These are phyloP conservation scores for Molossus alvarezi DNA, from an alignment of 2,797 vertebrate genomes.

Conservation along the genomic window DNA sequence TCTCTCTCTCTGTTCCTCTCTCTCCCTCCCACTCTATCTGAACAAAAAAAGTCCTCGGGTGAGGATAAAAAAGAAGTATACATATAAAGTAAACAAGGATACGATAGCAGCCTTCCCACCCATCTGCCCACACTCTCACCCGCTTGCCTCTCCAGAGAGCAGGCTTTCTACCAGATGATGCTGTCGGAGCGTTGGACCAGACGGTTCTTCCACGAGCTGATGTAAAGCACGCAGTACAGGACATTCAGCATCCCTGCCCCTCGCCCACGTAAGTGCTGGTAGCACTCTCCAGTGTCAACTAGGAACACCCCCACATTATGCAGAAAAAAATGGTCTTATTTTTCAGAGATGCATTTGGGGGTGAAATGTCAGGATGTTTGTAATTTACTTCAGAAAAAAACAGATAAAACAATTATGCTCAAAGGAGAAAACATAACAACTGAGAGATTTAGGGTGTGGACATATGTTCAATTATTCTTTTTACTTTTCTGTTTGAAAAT, in stretches of 20 bases:
- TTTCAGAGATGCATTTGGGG: conserved; percentile 42
- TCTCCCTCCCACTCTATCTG: too few species aligned
- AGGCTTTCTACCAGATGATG: neutral
- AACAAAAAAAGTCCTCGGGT: too few species aligned
- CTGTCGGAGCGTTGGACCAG: neutral
- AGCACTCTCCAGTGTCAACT: neutral
- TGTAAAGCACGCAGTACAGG: neutral
- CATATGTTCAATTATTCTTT: conserved; percentile 1
- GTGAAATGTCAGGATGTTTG: conserved; percentile 67
- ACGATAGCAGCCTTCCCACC: neutral
- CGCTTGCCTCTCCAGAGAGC: neutral
- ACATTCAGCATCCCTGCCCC: neutral
- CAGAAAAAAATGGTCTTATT: conserved; percentile 26
- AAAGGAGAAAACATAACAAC: neutral
- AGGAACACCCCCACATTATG: neutral
- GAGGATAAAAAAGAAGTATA: neutral
- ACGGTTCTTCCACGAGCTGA: neutral
- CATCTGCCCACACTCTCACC: neutral
- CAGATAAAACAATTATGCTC: neutral
- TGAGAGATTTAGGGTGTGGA: neutral
- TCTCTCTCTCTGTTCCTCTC: too few species aligned
- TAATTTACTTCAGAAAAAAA: conserved; percentile 71
- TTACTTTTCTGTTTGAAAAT: conserved; percentile 37
- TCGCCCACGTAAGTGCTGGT: neutral
- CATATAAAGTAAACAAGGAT: neutral